These are phyloP conservation scores for Chelmon rostratus DNA, from an alignment of 2,797 vertebrate genomes.

Conservation along the genomic window DNA sequence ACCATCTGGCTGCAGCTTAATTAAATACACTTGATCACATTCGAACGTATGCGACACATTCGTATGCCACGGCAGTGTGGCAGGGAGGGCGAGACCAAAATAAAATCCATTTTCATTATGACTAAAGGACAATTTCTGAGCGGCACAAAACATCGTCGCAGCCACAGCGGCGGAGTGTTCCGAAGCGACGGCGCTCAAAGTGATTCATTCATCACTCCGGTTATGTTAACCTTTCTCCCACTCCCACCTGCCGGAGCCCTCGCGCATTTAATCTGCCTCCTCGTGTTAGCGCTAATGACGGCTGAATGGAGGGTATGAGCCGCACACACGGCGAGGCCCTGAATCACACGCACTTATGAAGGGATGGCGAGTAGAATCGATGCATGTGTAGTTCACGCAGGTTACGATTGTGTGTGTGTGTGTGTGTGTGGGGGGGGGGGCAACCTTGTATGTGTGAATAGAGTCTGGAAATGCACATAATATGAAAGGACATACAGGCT, in stretches of 20 bases:
- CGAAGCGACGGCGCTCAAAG: conserved; percentile 39
- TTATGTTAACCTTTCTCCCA: conserved; percentile 71
- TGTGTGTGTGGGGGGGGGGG: neutral
- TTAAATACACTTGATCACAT: conserved; percentile 70
- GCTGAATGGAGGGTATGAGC: conserved; percentile 53
- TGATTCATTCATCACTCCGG: conserved; percentile 66
- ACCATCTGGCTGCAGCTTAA: conserved; percentile 71
- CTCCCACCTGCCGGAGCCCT: conserved; percentile 64
- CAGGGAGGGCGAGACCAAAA: conserved; percentile 34
- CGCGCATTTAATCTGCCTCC: conserved; percentile 62
- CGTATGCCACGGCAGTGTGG: conserved; percentile 25
- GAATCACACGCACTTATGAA: conserved; percentile 14
- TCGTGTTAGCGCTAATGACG: conserved; percentile 54
- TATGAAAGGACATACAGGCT: too few relatives aligned
- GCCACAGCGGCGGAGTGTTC: neutral
- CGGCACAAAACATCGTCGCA: conserved; percentile 38
- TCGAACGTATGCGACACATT: conserved; percentile 58
- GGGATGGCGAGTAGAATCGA: neutral
- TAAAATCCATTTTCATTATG: conserved; percentile 62
- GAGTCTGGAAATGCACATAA: neutral
- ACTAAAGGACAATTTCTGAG: conserved; percentile 62
- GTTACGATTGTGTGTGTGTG: neutral
- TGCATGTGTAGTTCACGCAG: neutral
- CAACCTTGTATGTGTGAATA: neutral
- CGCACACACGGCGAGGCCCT: conserved; percentile 9